A percentile compares a stretch with the other conserved stretches of the same genome.
Evolutionary conservation across 1,140 invertebrate species (phyloP).

Genomic region (Carposina sasakii): DNA sequence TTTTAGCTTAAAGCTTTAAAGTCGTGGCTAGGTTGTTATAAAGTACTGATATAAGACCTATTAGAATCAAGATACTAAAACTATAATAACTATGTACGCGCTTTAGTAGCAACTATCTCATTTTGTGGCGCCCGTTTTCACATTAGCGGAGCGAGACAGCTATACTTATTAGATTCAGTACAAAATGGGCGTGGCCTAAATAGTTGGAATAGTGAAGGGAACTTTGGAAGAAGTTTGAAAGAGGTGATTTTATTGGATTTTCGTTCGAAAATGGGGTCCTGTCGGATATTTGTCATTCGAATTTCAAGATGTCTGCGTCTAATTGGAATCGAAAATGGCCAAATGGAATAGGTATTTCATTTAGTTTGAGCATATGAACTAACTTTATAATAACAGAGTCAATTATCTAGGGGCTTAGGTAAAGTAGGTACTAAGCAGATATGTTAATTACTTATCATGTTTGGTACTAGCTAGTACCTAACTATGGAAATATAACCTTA

Average conservation of each 20-base stretch:
- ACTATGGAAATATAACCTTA: too few species aligned
- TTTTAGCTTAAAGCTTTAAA: too few species aligned
- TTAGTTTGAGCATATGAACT: too few species aligned
- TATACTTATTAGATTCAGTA: conserved; percentile 26
- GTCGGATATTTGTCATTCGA: conserved; percentile 27
- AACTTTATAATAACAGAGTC: too few species aligned
- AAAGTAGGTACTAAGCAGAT: too few species aligned
- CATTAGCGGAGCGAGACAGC: conserved; percentile 33
- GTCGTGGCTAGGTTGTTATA: conserved; percentile 7
- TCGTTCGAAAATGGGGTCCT: conserved; percentile 34
- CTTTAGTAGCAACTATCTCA: conserved; percentile 39
- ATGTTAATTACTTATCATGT: too few species aligned
- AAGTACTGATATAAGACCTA: conserved; percentile 22
- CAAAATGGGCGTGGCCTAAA: conserved; percentile 45
- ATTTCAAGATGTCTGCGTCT: conserved; percentile 36
- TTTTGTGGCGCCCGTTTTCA: conserved; percentile 20
- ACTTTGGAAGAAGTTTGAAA: conserved; percentile 61
- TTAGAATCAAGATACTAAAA: conserved; percentile 29
- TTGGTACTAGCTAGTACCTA: too few species aligned
- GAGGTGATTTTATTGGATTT: conserved; percentile 64
- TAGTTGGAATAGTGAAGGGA: conserved; percentile 63
- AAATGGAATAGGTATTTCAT: too few species aligned
- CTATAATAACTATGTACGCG: conserved; percentile 63
- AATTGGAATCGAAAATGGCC: too few species aligned
- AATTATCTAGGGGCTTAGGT: too few species aligned